Evolutionary conservation across 2,888 invertebrate species (phyloP).

Genomic region (Epinotia brunnichana): DNA sequence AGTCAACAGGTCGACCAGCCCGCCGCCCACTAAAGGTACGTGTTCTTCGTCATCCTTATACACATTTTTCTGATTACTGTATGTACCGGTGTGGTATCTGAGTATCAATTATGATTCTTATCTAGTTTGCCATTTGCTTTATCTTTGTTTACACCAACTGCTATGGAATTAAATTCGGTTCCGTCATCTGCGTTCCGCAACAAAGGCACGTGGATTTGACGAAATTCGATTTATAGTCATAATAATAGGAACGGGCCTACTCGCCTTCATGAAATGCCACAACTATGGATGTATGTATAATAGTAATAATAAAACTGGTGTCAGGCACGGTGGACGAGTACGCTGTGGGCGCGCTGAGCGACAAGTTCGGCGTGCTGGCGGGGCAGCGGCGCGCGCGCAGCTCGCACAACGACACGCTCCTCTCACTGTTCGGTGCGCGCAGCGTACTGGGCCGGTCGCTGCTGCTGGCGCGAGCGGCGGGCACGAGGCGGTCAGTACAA

Average conservation of each 20-base stretch:
- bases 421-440: slow-evolving; percentile 91
- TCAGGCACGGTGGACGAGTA: slow-evolving; percentile 93
- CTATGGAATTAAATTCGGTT: too few species aligned
- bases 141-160: too few species aligned
- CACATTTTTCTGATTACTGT: too few species aligned
- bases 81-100: too few species aligned
- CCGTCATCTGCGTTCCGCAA: too few species aligned
- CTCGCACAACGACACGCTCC: slow-evolving; percentile 90
- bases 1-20: slow-evolving; percentile 85
- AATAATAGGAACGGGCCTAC: too few species aligned
- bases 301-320: neutral
- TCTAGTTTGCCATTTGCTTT: neutral
- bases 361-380: slow-evolving; percentile 92
- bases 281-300: too few species aligned
- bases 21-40: slow-evolving; percentile 81
- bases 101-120: neutral
- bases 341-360: slow-evolving; percentile 92
- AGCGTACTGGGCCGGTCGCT: slow-evolving; percentile 94
- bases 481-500: slow-evolving; percentile 4
- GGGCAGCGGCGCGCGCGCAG: slow-evolving; percentile 84
- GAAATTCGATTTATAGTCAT: too few species aligned
- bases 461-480: slow-evolving; percentile 85
- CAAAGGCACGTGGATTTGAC: too few species aligned
- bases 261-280: too few species aligned
- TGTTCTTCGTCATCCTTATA: neutral